Evolutionary conservation across 2,888 invertebrate species (phyloP).

Genomic region (Cantharis rustica): DNA sequence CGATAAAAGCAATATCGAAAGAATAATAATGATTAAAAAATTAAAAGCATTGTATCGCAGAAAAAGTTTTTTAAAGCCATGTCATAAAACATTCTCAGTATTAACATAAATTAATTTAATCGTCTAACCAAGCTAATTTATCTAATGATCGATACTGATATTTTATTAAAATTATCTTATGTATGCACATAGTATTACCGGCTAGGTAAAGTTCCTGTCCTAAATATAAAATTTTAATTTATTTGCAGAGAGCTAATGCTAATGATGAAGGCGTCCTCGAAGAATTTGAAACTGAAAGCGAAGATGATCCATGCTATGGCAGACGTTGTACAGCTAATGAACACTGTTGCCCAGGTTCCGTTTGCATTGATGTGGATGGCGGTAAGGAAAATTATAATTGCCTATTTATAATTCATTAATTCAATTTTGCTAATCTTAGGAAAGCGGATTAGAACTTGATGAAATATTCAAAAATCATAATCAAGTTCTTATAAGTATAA

Average conservation of each 20-base stretch:
- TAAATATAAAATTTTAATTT: not conserved
- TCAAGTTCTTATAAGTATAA: not conserved
- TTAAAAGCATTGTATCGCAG: not conserved
- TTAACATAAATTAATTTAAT: no score
- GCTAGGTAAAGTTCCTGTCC: not conserved
- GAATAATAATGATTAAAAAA: not conserved
- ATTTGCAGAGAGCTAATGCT: conserved; percentile 17
- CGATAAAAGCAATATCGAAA: not conserved
- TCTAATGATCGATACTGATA: no score
- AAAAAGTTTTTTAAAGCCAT: not conserved
- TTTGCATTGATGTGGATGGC: conserved; percentile 73
- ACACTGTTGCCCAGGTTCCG: conserved; percentile 81
- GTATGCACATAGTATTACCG: not conserved
- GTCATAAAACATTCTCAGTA: no score
- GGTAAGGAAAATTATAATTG: conserved; percentile 50
- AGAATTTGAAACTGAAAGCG: conserved; percentile 57
- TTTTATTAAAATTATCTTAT: not conserved
- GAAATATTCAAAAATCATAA: not conserved
- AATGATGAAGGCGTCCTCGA: conserved; percentile 54
- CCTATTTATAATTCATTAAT: not conserved
- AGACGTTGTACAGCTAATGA: conserved; percentile 77
- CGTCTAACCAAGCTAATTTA: no score
- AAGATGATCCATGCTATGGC: conserved; percentile 78
- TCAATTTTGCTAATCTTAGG: not conserved
- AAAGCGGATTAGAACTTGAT: not conserved